phyloP scores from a whole-genome alignment of 1,140 invertebrate species.

The Diachasma alloeum region DNA sequence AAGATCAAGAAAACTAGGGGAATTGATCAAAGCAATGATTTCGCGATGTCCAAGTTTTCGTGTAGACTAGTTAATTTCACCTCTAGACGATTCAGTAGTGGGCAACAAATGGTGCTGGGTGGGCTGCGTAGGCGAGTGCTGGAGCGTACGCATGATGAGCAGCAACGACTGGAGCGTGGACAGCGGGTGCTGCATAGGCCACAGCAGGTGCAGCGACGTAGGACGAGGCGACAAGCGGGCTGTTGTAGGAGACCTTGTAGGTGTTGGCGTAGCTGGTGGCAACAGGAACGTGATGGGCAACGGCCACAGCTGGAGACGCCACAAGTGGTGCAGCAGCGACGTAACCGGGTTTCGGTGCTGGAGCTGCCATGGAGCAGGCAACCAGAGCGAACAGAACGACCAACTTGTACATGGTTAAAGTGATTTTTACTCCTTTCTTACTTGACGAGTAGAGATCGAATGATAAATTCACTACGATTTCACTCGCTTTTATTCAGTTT shows the following conservation, averaged over 20 bases:
- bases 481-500: not conserved
- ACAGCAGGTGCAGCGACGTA: not conserved
- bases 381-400: slow-evolving; percentile 28
- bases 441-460: not conserved
- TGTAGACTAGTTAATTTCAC: not conserved
- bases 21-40: too few species aligned
- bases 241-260: slow-evolving; percentile 16
- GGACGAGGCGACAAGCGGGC: not conserved
- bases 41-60: too few species aligned
- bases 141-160: not conserved
- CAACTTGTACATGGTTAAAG: slow-evolving; percentile 25
- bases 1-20: too few species aligned
- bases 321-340: slow-evolving; percentile 38
- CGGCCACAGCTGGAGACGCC: slow-evolving; percentile 25
- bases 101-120: not conserved
- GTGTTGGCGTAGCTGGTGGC: slow-evolving; percentile 18
- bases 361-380: slow-evolving; percentile 47
- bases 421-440: not conserved
- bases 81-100: not conserved
- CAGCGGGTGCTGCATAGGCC: not conserved
- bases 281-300: slow-evolving; percentile 19
- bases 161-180: not conserved
- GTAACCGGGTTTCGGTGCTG: slow-evolving; percentile 32
- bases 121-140: not conserved
- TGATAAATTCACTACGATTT: not conserved